Evolutionary conservation across 2,888 invertebrate genomes (phyloP).

Genomic region (Mylabris sibirica): DNA sequence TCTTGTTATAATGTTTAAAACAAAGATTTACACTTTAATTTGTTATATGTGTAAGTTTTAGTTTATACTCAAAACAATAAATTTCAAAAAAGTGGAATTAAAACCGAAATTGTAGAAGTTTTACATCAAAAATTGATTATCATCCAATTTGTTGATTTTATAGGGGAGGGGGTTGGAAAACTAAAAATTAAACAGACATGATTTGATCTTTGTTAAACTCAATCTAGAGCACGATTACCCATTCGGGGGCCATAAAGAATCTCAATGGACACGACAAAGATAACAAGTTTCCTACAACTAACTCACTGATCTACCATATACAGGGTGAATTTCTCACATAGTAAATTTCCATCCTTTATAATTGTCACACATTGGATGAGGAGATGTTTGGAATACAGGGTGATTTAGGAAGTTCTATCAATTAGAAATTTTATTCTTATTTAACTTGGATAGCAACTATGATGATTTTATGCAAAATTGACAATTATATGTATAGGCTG

Average conservation of each 20-base stretch:
- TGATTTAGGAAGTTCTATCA: too few species aligned
- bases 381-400: too few species aligned
- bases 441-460: too few species aligned
- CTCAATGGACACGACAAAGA: background rate
- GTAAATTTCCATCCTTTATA: too few species aligned
- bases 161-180: background rate
- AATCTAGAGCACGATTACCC: background rate
- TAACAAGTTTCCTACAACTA: background rate
- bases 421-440: too few species aligned
- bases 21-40: conserved; percentile 1
- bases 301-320: background rate
- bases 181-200: background rate
- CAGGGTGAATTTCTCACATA: too few species aligned
- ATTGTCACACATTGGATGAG: too few species aligned
- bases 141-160: too few species aligned
- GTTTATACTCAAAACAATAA: background rate
- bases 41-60: background rate
- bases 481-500: too few species aligned
- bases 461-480: too few species aligned
- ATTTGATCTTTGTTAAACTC: background rate
- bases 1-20: background rate
- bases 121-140: background rate
- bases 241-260: background rate
- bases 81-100: background rate
- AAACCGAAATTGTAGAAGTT: background rate